A percentile compares a stretch with the other conserved stretches of the same genome.
Conservation (phyloP, 1,140 invertebrate genomes). For the Drosophila sp. region DNA sequence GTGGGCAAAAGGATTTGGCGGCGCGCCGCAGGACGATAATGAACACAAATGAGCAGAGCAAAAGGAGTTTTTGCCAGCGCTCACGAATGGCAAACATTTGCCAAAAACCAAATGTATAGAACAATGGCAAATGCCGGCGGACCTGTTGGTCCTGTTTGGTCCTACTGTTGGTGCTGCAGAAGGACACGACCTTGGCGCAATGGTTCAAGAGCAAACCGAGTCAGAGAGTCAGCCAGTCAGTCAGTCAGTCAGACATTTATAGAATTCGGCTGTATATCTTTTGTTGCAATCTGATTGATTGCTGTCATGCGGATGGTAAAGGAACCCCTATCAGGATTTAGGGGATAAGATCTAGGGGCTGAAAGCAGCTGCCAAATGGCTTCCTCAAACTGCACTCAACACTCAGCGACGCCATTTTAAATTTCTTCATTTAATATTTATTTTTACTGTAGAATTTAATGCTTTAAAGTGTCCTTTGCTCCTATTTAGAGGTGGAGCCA, state of each 20-base stretch:
- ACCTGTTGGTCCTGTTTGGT: slow-evolving; percentile 67
- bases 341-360: not conserved
- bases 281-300: slow-evolving; percentile 82
- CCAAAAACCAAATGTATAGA: slow-evolving; percentile 64
- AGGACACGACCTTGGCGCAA: slow-evolving; percentile 67
- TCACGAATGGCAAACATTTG: slow-evolving; percentile 72
- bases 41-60: slow-evolving; percentile 75
- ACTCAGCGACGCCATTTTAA: slow-evolving; percentile 56
- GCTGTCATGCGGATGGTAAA: slow-evolving; percentile 69
- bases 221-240: slow-evolving; percentile 12
- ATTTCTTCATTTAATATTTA: slow-evolving; percentile 25
- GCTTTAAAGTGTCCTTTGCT: slow-evolving; percentile 46
- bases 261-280: slow-evolving; percentile 66
- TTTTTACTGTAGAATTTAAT: slow-evolving; percentile 35
- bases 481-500: slow-evolving; percentile 60
- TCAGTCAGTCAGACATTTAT: slow-evolving; percentile 49
- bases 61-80: slow-evolving; percentile 68
- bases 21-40: slow-evolving; percentile 80
- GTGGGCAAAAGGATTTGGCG: slow-evolving; percentile 73
- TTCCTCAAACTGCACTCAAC: slow-evolving; percentile 17
- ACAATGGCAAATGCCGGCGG: slow-evolving; percentile 58
- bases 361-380: slow-evolving; percentile 42
- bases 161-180: slow-evolving; percentile 14
- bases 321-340: slow-evolving; percentile 3
- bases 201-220: slow-evolving; percentile 53